These are phyloP conservation scores for Entosphenus tridentatus DNA, from an alignment of 2,113 vertebrate genomes.

Conservation along the genomic window DNA sequence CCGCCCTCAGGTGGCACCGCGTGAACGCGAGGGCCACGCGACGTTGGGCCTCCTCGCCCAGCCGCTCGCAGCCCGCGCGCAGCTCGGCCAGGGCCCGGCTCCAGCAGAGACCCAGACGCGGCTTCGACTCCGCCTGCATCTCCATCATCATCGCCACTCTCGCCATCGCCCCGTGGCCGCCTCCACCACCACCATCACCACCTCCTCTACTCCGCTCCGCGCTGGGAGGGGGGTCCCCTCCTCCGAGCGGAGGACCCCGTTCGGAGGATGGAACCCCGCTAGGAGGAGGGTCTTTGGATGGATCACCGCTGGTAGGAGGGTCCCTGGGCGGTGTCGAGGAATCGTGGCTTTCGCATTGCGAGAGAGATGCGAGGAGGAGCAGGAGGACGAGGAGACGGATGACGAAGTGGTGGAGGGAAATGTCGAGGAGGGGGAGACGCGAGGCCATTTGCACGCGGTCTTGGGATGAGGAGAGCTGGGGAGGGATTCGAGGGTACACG, in stretches of 20 bases:
- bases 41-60: constrained; percentile 28
- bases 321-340: neutral
- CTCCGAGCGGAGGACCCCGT: neutral
- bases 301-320: too few relatives aligned
- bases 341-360: neutral
- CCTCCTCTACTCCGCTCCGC: too few relatives aligned
- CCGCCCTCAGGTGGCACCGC: constrained; percentile 31
- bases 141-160: constrained; percentile 15
- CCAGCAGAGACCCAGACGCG: constrained; percentile 27
- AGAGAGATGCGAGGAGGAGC: neutral
- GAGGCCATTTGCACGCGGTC: too few relatives aligned
- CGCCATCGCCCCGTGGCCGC: constrained; percentile 4
- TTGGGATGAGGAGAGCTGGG: too few relatives aligned
- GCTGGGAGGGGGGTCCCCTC: too few relatives aligned
- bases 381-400: neutral
- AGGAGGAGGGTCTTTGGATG: neutral
- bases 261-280: neutral
- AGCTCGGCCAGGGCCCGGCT: constrained; percentile 19
- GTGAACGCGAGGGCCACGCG: constrained; percentile 24
- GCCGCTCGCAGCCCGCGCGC: constrained; percentile 18
- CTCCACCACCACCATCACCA: too few relatives aligned
- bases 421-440: neutral
- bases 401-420: constrained; percentile 5
- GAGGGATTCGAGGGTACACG: too few relatives aligned
- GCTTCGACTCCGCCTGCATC: constrained; percentile 16